A percentile compares a stretch with the other conserved stretches of the same genome.
phyloP scores from a whole-genome alignment of 2,113 vertebrate species.

The Cottus gobio region DNA sequence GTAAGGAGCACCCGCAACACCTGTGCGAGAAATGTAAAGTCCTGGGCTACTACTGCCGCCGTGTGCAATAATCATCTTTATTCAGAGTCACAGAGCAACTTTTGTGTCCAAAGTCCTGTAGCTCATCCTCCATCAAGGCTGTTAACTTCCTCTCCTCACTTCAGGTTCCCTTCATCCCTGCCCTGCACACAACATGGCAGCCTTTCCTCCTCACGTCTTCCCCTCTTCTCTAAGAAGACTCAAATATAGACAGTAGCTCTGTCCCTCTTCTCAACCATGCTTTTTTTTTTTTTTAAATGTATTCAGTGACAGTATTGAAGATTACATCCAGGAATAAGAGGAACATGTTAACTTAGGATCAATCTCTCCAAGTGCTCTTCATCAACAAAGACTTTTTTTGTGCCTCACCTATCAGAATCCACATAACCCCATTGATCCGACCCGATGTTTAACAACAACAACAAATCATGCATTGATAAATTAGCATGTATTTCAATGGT shows the following conservation, averaged over 20 bases:
- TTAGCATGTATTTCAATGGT: slow-evolving; percentile 78
- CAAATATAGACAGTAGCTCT: slow-evolving; percentile 22
- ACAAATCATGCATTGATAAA: slow-evolving; percentile 76
- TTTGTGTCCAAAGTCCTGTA: slow-evolving; percentile 30
- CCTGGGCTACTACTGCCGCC: slow-evolving; percentile 99
- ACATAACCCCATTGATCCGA: slow-evolving; percentile 25
- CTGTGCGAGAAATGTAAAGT: slow-evolving; percentile 99
- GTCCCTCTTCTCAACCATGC: slow-evolving; percentile 9
- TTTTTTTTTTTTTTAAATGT: background rate
- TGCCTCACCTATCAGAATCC: slow-evolving; percentile 46
- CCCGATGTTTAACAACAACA: slow-evolving; percentile 73
- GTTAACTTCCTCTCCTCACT: slow-evolving; percentile 23
- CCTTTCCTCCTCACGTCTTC: slow-evolving; percentile 38
- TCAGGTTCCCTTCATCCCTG: slow-evolving; percentile 23
- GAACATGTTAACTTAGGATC: slow-evolving; percentile 32
- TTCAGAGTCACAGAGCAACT: slow-evolving; percentile 43
- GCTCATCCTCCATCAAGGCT: slow-evolving; percentile 40
- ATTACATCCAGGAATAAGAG: slow-evolving; percentile 43
- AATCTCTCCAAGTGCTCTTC: slow-evolving; percentile 62
- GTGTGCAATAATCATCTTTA: slow-evolving; percentile 92
- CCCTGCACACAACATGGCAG: slow-evolving; percentile 18
- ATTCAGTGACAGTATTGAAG: slow-evolving; percentile 16
- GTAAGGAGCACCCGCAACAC: slow-evolving; percentile 99
- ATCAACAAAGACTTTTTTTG: slow-evolving; percentile 49
- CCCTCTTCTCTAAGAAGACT: slow-evolving; percentile 28